Evolutionary conservation across 1,140 invertebrate genomes (phyloP).

Genomic region (Lasioglossum baleicum): DNA sequence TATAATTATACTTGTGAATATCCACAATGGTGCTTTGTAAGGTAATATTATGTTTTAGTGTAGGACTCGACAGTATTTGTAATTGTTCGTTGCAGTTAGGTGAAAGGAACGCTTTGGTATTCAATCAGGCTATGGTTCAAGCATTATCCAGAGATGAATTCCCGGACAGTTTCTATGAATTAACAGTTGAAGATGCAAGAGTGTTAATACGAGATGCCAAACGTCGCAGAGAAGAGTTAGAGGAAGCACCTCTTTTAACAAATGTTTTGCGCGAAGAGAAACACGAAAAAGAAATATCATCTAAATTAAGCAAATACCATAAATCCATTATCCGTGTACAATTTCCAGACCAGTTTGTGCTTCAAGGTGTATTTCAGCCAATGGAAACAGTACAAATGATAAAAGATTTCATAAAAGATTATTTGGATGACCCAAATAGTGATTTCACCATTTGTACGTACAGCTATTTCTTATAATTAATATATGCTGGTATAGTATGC

Average conservation of each 20-base stretch:
- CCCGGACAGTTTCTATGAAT: conserved; percentile 91
- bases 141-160: conserved; percentile 82
- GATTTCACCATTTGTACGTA: conserved; percentile 86
- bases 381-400: conserved; percentile 85
- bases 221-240: conserved; percentile 82
- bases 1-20: too few species aligned
- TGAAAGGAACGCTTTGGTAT: conserved; percentile 85
- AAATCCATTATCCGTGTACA: conserved; percentile 88
- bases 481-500: too few species aligned
- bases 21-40: too few species aligned
- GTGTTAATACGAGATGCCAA: conserved; percentile 86
- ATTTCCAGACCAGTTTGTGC: conserved; percentile 89
- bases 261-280: conserved; percentile 82
- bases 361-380: conserved; percentile 89
- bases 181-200: conserved; percentile 89
- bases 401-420: conserved; percentile 85
- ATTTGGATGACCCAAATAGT: conserved; percentile 82
- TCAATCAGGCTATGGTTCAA: conserved; percentile 82
- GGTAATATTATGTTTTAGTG: too few species aligned
- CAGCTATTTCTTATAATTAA: too few species aligned
- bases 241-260: conserved; percentile 86
- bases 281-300: conserved; percentile 81
- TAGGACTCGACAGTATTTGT: not conserved
- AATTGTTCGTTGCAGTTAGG: conserved; percentile 80
- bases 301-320: conserved; percentile 84